A percentile compares a stretch with the other conserved stretches of the same genome.
Conservation (phyloP, 2,888 invertebrate genomes). For the Folsomia candida region DNA sequence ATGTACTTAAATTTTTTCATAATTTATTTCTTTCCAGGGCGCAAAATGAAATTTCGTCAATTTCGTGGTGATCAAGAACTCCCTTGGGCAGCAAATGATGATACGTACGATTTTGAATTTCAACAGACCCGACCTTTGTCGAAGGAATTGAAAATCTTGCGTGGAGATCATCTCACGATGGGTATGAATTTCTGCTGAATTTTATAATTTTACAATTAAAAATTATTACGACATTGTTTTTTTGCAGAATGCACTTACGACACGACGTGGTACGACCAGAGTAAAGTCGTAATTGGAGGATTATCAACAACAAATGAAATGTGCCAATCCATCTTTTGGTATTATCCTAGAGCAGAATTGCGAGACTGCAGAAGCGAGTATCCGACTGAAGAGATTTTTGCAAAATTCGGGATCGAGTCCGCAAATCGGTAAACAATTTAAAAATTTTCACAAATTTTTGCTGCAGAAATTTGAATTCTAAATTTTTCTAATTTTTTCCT, state of each 20-base stretch:
- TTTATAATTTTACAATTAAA: background rate
- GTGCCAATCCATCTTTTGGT: slow-evolving; percentile 78
- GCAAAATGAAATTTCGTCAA: slow-evolving; percentile 72
- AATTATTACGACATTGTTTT: slow-evolving; percentile 3
- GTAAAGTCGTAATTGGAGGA: slow-evolving; percentile 67
- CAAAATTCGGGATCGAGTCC: slow-evolving; percentile 70
- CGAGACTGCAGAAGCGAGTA: slow-evolving; percentile 83
- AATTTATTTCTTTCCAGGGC: no score
- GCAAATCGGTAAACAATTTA: background rate
- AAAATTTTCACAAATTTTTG: background rate
- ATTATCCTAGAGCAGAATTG: slow-evolving; percentile 76
- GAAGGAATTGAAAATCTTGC: slow-evolving; percentile 24
- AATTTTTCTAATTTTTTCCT: background rate
- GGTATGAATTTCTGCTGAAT: background rate
- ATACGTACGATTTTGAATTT: slow-evolving; percentile 31
- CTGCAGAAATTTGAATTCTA: background rate
- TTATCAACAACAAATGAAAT: slow-evolving; percentile 82
- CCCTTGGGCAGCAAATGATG: slow-evolving; percentile 65
- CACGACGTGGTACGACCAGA: slow-evolving; percentile 62
- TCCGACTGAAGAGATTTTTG: slow-evolving; percentile 77
- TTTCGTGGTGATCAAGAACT: slow-evolving; percentile 73
- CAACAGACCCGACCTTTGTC: slow-evolving; percentile 27
- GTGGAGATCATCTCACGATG: slow-evolving; percentile 39
- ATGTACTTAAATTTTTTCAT: no score
- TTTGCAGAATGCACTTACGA: slow-evolving; percentile 75